Conservation (phyloP, 2,113 vertebrate species). For the Xiphorhynchus elegans region DNA sequence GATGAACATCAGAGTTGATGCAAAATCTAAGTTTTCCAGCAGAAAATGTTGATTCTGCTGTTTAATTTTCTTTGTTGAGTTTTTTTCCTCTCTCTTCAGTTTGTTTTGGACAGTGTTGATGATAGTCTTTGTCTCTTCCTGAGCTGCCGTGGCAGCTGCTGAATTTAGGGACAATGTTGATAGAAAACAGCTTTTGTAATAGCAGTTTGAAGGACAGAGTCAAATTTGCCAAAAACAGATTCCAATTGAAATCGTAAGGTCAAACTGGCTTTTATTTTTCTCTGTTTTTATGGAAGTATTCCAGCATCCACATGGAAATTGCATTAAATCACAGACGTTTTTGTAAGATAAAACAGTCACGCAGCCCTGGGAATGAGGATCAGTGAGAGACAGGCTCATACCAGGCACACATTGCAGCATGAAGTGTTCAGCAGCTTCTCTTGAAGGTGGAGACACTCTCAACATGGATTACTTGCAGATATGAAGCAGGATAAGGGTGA, state of each 20-base stretch:
- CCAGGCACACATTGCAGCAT: background rate
- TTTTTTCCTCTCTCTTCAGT: background rate
- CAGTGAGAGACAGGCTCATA: background rate
- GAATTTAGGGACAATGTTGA: background rate
- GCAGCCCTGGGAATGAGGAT: background rate
- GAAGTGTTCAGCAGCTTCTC: background rate
- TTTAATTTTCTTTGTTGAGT: background rate
- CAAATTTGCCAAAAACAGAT: background rate
- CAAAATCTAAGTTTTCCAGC: background rate
- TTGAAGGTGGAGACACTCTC: background rate
- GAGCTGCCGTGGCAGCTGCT: background rate
- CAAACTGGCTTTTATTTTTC: background rate
- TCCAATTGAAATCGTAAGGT: background rate
- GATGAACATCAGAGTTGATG: background rate
- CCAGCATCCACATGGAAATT: background rate
- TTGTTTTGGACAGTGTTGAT: background rate
- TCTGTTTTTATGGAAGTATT: background rate
- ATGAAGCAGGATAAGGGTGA: background rate
- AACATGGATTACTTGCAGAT: background rate
- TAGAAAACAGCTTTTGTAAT: background rate
- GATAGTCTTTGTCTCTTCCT: background rate
- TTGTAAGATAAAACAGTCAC: background rate
- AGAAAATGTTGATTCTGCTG: background rate
- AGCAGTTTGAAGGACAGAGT: background rate
- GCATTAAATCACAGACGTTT: background rate